A percentile compares a stretch with the other conserved stretches of the same genome.
These are phyloP conservation scores for Corvus cornix DNA, from an alignment of 2,113 vertebrate species.

Conservation along the genomic window DNA sequence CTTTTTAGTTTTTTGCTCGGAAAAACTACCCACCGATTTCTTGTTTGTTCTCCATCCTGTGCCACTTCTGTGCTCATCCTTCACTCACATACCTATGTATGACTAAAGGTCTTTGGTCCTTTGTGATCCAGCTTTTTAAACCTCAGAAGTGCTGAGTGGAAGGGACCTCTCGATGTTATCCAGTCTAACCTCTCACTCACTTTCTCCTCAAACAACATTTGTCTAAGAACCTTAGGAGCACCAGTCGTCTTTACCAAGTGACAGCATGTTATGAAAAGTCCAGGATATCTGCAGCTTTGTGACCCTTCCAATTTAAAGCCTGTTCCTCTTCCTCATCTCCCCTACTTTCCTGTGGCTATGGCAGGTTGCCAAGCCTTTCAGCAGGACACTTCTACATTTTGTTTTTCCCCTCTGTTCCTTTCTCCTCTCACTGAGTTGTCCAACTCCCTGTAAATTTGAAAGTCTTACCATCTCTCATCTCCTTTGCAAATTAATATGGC, in stretches of 20 bases:
- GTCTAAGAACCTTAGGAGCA: neutral
- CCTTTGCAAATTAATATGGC: neutral
- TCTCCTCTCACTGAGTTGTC: neutral
- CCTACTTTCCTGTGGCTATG: neutral
- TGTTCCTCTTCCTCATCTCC: neutral
- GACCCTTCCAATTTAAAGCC: neutral
- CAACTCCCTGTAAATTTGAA: neutral
- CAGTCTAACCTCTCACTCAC: neutral
- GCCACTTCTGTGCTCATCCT: neutral
- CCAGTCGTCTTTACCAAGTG: neutral
- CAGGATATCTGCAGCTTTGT: neutral
- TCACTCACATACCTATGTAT: neutral
- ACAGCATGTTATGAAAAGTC: neutral
- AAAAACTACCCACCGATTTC: neutral
- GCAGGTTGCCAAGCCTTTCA: neutral
- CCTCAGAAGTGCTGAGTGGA: neutral
- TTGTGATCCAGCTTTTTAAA: neutral
- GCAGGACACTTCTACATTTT: neutral
- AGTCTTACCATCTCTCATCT: neutral
- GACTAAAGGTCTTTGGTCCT: neutral
- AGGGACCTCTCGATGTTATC: neutral
- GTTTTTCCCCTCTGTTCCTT: neutral
- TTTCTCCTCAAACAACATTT: neutral
- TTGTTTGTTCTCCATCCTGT: neutral
- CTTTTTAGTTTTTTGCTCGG: neutral